Evolutionary conservation across 2,797 vertebrate species (phyloP), one percentile per base, ranked within the genome.

Genomic region (Coendou prehensilis): DNA sequence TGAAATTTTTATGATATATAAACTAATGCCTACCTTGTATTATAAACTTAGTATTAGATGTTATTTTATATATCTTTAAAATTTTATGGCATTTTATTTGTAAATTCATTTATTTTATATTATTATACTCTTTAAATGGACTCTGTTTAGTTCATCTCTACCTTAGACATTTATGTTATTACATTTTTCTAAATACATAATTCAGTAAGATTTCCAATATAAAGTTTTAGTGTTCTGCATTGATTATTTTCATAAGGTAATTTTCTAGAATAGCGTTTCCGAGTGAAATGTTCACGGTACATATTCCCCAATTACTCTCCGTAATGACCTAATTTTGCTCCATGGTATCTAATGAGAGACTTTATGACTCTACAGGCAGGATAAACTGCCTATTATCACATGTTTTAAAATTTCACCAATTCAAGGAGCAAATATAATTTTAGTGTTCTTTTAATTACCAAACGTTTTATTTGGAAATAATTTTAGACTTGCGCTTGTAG

Each of bases 1-100:
- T 80, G 5, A 88, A 81, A 78, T 82, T 92, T 14, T 92, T 94
- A 59, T 83, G 64, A 59, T 45, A 13, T 61, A n/a, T 86, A 87
- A 88, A 86, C 2, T 56, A 6, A 78, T 33, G 41, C 75, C 15
- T 37, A 45, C 2, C 6, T 71, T 47, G 15, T 4, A 56, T 63
- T 91, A 84, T 86, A 93, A 92, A 54, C 26, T 59, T 41, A n/a
- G 23, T 76, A 15, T 93, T 79, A 75, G 15, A 28, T 83, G 23
- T 3, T 59, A 17, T 76, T 88, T 85, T 47, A 96, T 80, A 85
- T 85, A 54, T 64, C 23, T 82, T 81, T 86, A 79, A 78, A 50
- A 33, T 71, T 94, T 69, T 41, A 33, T 79, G 56, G 76, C 18
- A 69, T 67, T 63, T 37, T 73, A 79, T 78, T 95, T 47, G 63